Conservation (phyloP, 2,888 invertebrate genomes). For the Morpho achilles region DNA sequence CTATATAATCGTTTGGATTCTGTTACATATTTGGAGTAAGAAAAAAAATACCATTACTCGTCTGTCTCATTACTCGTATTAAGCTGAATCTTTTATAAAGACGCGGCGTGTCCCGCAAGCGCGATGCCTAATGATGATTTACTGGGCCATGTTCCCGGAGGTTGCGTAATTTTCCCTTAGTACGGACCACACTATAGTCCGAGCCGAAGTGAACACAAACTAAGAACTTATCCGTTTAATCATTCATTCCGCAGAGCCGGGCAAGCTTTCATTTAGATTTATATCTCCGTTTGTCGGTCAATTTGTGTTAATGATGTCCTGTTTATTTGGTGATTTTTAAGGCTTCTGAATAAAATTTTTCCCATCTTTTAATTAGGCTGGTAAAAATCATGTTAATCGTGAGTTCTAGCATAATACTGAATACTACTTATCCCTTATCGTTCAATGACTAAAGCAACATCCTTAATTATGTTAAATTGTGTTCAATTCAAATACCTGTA, state of each 20-base stretch:
- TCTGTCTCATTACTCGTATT: constrained; percentile 51
- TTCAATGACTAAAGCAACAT: no score
- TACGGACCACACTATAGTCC: constrained; percentile 53
- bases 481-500: no score
- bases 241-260: constrained; percentile 58
- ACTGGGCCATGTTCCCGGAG: constrained; percentile 62
- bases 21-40: background rate
- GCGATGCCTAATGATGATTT: constrained; percentile 70
- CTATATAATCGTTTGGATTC: background rate
- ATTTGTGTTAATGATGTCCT: constrained; percentile 26
- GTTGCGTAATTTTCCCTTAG: constrained; percentile 72
- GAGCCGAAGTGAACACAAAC: constrained; percentile 73
- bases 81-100: constrained; percentile 75
- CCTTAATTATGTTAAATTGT: no score
- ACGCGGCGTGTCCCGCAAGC: constrained; percentile 57
- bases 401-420: no score
- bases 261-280: constrained; percentile 66
- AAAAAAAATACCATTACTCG: constrained; percentile 5
- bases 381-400: no score
- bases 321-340: background rate
- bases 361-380: no score
- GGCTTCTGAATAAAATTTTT: constrained; percentile 22
- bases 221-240: constrained; percentile 69
- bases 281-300: constrained; percentile 56
- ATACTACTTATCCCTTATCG: no score